These are phyloP conservation scores for Etheostoma nigrum DNA, from an alignment of 2,797 vertebrate genomes.

Conservation along the genomic window DNA sequence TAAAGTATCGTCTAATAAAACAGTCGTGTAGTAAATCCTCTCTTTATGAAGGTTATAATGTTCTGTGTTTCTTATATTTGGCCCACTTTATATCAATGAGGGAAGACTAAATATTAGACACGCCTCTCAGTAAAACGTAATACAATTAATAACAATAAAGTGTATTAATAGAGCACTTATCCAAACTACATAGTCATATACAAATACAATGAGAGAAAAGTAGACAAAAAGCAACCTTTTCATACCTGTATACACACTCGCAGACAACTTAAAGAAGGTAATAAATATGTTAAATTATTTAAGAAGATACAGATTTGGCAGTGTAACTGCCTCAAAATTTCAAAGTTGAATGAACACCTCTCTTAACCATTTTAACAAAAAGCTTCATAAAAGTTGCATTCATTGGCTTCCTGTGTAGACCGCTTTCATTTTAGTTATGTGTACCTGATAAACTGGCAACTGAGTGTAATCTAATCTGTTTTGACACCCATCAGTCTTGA, in stretches of 20 bases:
- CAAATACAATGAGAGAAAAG: background rate
- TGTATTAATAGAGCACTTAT: background rate
- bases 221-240: background rate
- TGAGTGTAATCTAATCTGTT: background rate
- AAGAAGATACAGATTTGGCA: background rate
- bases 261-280: background rate
- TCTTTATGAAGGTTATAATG: background rate
- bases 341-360: background rate
- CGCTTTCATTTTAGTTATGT: background rate
- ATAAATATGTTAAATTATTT: background rate
- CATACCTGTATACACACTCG: background rate
- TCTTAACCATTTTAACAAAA: background rate
- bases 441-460: constrained; percentile 17
- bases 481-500: background rate
- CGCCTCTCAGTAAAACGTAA: constrained; percentile 2
- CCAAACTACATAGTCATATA: background rate
- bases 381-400: background rate
- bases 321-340: background rate
- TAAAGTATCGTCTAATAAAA: background rate
- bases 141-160: background rate
- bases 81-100: background rate
- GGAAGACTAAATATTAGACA: background rate
- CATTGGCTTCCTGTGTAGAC: background rate
- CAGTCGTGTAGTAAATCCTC: background rate
- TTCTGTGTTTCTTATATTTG: background rate